A percentile compares a stretch with the other conserved stretches of the same genome.
These are phyloP conservation scores for Parnassius apollo DNA, from an alignment of 2,888 invertebrate genomes.

Conservation along the genomic window DNA sequence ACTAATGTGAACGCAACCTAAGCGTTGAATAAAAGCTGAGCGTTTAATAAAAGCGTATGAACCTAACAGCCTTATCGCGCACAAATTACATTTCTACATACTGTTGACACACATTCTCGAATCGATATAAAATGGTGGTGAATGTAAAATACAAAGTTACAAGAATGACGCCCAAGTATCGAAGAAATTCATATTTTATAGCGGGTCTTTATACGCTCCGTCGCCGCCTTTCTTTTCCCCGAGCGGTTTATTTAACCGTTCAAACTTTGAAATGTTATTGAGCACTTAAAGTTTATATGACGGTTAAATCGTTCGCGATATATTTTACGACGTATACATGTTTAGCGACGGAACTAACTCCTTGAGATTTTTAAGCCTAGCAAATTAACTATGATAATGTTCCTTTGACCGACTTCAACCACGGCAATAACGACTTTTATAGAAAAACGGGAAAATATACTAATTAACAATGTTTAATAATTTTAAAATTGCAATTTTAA, in stretches of 20 bases:
- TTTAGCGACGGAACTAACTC: not conserved
- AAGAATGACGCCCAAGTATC: slow-evolving; percentile 14
- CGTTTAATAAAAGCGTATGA: slow-evolving; percentile 19
- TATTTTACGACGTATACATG: slow-evolving; percentile 7
- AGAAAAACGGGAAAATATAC: too few relatives aligned
- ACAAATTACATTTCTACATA: slow-evolving; percentile 23
- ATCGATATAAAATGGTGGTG: slow-evolving; percentile 14
- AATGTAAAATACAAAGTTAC: slow-evolving; percentile 21
- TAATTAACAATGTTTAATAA: too few relatives aligned
- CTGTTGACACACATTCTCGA: slow-evolving; percentile 18
- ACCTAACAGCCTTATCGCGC: slow-evolving; percentile 4
- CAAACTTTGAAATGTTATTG: slow-evolving; percentile 21
- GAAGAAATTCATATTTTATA: slow-evolving; percentile 24
- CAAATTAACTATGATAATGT: too few relatives aligned
- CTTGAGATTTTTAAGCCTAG: not conserved
- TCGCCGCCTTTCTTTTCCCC: slow-evolving; percentile 12
- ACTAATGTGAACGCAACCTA: slow-evolving; percentile 9
- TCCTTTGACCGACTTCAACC: too few relatives aligned
- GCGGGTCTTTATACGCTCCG: slow-evolving; percentile 14
- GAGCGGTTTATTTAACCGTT: slow-evolving; percentile 24
- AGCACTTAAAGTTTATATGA: slow-evolving; percentile 21
- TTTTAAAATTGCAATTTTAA: too few relatives aligned
- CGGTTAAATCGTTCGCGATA: slow-evolving; percentile 11
- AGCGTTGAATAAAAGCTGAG: slow-evolving; percentile 20
- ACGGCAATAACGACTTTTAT: too few relatives aligned